phyloP scores from a whole-genome alignment of 1,140 invertebrate species.

The Periplaneta americana region DNA sequence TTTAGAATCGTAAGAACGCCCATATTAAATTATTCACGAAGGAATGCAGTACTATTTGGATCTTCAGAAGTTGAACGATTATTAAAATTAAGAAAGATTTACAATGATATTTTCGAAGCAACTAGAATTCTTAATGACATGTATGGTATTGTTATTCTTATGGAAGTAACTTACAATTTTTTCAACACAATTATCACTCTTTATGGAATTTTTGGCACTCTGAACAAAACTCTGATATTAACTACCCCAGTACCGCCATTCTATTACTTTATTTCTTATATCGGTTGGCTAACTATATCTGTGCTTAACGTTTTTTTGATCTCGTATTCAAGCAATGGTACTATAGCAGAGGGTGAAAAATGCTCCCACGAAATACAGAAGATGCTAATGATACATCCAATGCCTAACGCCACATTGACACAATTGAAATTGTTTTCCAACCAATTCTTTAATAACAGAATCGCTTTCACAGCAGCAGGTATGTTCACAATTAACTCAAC shows the following conservation, averaged over 20 bases:
- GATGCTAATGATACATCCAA: neutral
- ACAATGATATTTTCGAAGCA: neutral
- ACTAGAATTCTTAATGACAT: neutral
- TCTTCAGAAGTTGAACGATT: neutral
- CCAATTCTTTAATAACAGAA: neutral
- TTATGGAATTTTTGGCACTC: neutral
- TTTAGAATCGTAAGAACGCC: neutral
- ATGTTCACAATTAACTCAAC: neutral
- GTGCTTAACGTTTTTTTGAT: neutral
- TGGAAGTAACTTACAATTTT: neutral
- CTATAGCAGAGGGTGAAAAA: neutral
- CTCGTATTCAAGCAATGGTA: neutral
- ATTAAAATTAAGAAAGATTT: neutral
- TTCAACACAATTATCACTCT: neutral
- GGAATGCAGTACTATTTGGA: neutral
- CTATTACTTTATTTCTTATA: neutral
- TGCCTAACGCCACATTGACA: neutral
- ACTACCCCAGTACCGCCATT: neutral
- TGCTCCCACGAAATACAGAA: neutral
- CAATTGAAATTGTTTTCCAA: neutral
- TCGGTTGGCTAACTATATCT: neutral
- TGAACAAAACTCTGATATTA: neutral
- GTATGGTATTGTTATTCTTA: neutral
- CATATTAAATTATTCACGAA: neutral
- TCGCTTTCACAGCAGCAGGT: neutral